phyloP scores from a whole-genome alignment of 2,797 vertebrate genomes.

The Sylvia borin region DNA sequence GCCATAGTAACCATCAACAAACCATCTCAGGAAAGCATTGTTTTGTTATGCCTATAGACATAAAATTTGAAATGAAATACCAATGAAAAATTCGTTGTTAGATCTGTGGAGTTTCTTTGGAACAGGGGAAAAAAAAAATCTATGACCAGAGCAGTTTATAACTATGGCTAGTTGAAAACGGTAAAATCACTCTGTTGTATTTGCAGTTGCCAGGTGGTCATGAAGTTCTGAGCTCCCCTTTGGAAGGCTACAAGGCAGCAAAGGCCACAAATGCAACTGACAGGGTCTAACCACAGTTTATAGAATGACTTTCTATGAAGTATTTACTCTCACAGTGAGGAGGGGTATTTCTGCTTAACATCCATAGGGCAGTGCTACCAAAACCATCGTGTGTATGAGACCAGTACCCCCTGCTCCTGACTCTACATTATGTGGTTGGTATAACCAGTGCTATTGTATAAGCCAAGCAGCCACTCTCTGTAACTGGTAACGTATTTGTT shows the following conservation, averaged over 20 bases:
- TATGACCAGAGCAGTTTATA: background rate
- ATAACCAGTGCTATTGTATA: background rate
- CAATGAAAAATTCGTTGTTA: background rate
- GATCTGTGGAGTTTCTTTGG: background rate
- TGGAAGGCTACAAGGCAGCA: background rate
- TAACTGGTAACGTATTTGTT: background rate
- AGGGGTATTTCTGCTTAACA: background rate
- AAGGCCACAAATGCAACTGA: background rate
- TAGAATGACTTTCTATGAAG: background rate
- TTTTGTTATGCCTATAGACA: background rate
- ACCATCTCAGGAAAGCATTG: background rate
- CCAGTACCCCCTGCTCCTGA: background rate
- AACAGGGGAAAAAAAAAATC: background rate
- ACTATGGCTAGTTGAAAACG: background rate
- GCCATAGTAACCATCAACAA: background rate
- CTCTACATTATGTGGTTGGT: accelerated
- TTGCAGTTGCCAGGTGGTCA: background rate
- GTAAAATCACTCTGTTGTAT: background rate
- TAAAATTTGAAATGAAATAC: background rate
- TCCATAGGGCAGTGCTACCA: accelerated
- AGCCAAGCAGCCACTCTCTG: background rate
- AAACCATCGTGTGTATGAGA: background rate
- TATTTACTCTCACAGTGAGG: background rate
- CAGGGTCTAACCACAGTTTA: background rate
- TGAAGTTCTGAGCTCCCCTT: background rate